Evolutionary conservation across 2,797 vertebrate genomes (phyloP), one percentile per base, ranked within the genome.

Genomic region (Carduelis carduelis): DNA sequence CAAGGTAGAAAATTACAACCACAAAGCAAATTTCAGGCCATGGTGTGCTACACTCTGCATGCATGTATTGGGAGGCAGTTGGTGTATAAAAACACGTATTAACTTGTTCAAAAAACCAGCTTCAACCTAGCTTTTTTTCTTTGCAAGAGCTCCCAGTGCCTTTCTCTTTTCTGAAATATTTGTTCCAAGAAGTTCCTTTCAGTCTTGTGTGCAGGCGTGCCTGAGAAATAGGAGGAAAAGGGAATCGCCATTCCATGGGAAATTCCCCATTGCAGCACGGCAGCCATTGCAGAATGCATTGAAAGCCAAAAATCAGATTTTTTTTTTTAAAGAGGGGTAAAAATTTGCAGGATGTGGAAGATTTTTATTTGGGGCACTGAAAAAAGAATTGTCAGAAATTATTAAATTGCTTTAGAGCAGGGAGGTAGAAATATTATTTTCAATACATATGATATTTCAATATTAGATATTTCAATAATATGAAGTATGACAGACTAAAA

Each of bases 11-110:
- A 91, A 94, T 90, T 18, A 17, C 46, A 71, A 50, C 79, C 2
- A 1, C 76, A 76, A 69, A 90, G 57, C 11, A 9, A 21, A 90
- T 64, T 49, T 28, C 21, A 59, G 95, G 70, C 57, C 1, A 1
- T 22, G 1, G 26, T 11, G 69, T 9, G 27, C 66, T 34, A 15
- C 13, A 0, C 56, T 37, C 37, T 11, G 32, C 2, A 0, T 39
- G 89, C 6, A 6, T 1, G 3, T 8, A 3, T 47, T 9, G 84
- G 72, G 69, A 89, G 46, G 82, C 49, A 43, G 61, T 64, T 57
- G 79, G 76, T 43, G 8, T 23, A 14, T 9, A 68, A 88, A 85
- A 70, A 61, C 5, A 0, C 0, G 21, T 14, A 37, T 83, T 83
- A 71, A 57, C 76, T 4, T 55, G 53, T 55, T 55, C 6, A 6